Evolutionary conservation across 1,140 invertebrate genomes (phyloP), one percentile per base, ranked within the genome.

Genomic region (Drosophila sp.): DNA sequence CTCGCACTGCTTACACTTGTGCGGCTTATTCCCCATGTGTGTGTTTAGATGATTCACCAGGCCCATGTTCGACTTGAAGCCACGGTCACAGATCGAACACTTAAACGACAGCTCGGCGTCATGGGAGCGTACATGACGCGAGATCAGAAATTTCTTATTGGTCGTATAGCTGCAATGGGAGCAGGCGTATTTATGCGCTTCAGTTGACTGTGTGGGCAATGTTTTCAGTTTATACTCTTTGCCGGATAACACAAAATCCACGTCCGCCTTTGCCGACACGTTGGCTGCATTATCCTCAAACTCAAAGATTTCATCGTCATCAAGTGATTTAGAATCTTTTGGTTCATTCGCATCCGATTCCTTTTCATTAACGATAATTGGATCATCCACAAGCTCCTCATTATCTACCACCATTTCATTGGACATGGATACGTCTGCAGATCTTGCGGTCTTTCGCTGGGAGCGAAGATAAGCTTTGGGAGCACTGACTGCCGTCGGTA

Each of bases 11-110:
- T 98, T 98, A 93, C 98, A 99, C 40, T 96, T 94, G 92, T 99
- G 97, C 0, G 98, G 98, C 89, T 98, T 97, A 6, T 96, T 97
- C 38, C 98, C 98, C 25, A 98, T 98, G 91, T 99, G 98, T 64
- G 97, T 99, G 92, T 99, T 99, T 1, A 98, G 95, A 92, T 99
- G 98, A 92, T 99, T 99, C 79, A 98, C 96, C 21, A 99, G 92
- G 0, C 97, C 98, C 0, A 97, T 97, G 14, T 97, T 91, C 0
- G 98, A 98, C 93, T 99, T 99, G 90, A 99, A 99, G 5, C 97
- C 97, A 48, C 97, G 94, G 79, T 98, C 97, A 92, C 98, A 99
- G 16, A 99, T 97, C 46, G 95, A 95, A 67, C 91, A 99, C 90
- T 98, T 98, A 91, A 98, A 97, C 0, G 98, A 97, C 18, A 97